Percentiles rank a stretch among this genome's conserved stretches.
Evolutionary conservation across 1,140 invertebrate species (phyloP).

Genomic region (Leptinotarsa defecta): DNA sequence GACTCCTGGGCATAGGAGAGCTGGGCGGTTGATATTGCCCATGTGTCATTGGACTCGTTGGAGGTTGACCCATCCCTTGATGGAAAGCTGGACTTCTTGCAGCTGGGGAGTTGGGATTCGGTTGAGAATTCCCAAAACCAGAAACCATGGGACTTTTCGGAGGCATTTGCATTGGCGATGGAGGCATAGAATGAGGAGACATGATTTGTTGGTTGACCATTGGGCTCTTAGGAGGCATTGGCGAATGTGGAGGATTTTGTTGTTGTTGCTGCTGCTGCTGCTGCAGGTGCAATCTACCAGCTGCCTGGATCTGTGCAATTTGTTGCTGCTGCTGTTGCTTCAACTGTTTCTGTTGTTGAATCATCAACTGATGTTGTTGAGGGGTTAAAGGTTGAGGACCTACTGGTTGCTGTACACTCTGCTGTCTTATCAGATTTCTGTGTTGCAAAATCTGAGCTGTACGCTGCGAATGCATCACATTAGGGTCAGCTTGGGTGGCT

Average conservation of each 20-base stretch:
- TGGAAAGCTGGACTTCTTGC: slow-evolving; percentile 67
- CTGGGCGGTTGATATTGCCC: slow-evolving; percentile 60
- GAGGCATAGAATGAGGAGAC: slow-evolving; percentile 63
- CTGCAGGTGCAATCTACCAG: slow-evolving; percentile 49
- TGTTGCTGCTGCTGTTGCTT: slow-evolving; percentile 65
- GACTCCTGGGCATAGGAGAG: slow-evolving; percentile 63
- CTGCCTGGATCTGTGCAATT: slow-evolving; percentile 60
- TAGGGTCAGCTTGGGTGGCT: slow-evolving; percentile 35
- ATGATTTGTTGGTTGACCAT: slow-evolving; percentile 57
- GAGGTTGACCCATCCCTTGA: slow-evolving; percentile 58
- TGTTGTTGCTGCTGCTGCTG: slow-evolving; percentile 53
- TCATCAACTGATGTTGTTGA: slow-evolving; percentile 62
- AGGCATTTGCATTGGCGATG: slow-evolving; percentile 55
- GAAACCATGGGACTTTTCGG: slow-evolving; percentile 50
- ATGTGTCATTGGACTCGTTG: slow-evolving; percentile 62
- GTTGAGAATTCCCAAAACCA: slow-evolving; percentile 55
- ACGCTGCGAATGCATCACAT: slow-evolving; percentile 46
- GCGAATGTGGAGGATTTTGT: slow-evolving; percentile 57
- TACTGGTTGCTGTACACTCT: slow-evolving; percentile 60
- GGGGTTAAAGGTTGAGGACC: slow-evolving; percentile 54
- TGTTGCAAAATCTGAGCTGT: slow-evolving; percentile 57
- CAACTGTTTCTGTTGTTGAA: slow-evolving; percentile 61
- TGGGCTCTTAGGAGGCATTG: slow-evolving; percentile 60
- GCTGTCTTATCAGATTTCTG: slow-evolving; percentile 55
- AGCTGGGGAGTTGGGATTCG: slow-evolving; percentile 68